phyloP scores from a whole-genome alignment of 2,113 vertebrate genomes.

The Ginglymostoma cirratum region DNA sequence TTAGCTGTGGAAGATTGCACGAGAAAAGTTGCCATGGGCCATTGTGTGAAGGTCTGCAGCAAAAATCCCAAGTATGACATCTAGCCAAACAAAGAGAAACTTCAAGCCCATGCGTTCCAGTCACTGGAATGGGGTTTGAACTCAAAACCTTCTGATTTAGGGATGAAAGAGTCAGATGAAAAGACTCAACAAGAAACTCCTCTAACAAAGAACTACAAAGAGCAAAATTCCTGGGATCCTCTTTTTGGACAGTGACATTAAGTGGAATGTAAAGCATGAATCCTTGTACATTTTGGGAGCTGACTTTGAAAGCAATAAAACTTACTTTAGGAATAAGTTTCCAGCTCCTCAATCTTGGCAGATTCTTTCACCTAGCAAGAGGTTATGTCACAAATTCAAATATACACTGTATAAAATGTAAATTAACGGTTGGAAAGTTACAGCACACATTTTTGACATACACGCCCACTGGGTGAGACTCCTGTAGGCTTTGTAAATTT shows the following conservation, averaged over 20 bases:
- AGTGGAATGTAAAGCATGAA: not conserved
- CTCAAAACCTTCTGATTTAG: not conserved
- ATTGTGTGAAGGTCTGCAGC: too few species aligned
- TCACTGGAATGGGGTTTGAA: not conserved
- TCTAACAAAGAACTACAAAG: not conserved
- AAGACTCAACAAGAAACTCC: not conserved
- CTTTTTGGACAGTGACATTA: not conserved
- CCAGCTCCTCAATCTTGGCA: not conserved
- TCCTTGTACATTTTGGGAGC: not conserved
- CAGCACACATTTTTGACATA: not conserved
- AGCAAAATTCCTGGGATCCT: not conserved
- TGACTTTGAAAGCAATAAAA: not conserved
- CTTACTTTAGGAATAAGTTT: not conserved
- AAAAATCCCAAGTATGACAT: too few species aligned
- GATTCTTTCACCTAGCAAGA: not conserved
- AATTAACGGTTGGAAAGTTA: not conserved
- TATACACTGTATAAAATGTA: not conserved
- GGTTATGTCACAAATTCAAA: not conserved
- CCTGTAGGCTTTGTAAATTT: not conserved
- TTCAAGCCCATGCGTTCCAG: not conserved
- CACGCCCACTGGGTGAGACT: not conserved
- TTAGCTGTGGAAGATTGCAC: too few species aligned
- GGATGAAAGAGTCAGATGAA: not conserved
- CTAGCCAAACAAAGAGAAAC: too few species aligned
- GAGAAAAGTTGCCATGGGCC: too few species aligned